A percentile compares a stretch with the other conserved stretches of the same genome.
Evolutionary conservation across 2,888 invertebrate species (phyloP).

Genomic region (Heliconius aoede): DNA sequence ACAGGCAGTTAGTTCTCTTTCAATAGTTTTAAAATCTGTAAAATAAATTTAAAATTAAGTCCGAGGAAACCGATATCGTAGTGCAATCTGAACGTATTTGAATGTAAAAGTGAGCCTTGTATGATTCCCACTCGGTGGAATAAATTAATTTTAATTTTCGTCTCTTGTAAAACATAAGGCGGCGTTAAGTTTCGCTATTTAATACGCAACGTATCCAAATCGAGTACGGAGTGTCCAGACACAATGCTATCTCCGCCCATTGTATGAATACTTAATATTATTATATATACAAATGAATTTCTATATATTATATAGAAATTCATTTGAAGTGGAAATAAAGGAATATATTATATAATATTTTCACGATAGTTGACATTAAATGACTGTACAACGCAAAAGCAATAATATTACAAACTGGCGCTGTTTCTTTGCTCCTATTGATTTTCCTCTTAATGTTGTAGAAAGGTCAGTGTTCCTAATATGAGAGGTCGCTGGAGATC

Average conservation of each 20-base stretch:
- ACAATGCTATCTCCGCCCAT: not conserved
- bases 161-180: not conserved
- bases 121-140: not conserved
- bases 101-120: not conserved
- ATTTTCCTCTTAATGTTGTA: conserved; percentile 32
- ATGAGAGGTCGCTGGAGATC: conserved; percentile 30
- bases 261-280: too few species aligned
- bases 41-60: not conserved
- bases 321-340: too few species aligned
- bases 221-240: too few species aligned
- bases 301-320: too few species aligned
- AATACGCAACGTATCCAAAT: not conserved
- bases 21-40: not conserved
- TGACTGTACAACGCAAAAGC: not conserved
- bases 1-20: not conserved
- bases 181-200: not conserved
- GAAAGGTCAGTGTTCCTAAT: conserved; percentile 34
- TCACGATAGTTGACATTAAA: conserved; percentile 8
- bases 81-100: not conserved
- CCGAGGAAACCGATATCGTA: not conserved
- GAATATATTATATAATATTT: too few species aligned
- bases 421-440: conserved; percentile 19
- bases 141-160: not conserved
- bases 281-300: too few species aligned
- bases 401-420: conserved; percentile 24